Conservation (phyloP, 2,888 invertebrate species). For the Clepsis dumicolana region DNA sequence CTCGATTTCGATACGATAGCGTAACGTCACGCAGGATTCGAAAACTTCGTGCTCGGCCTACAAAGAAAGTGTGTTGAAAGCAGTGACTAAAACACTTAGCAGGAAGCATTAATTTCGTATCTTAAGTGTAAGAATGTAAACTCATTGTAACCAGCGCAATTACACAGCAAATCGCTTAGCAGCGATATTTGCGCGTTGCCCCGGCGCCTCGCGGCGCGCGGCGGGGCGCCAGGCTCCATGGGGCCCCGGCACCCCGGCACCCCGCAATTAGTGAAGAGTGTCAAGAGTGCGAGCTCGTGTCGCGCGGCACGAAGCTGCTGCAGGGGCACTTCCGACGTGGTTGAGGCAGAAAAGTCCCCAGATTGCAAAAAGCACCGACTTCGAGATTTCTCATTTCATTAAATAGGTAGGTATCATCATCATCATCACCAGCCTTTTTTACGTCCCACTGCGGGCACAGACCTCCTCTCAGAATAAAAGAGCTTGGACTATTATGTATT, state of each 20-base stretch:
- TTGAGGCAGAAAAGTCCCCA: not conserved
- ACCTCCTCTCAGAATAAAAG: too few species aligned
- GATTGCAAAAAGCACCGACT: too few species aligned
- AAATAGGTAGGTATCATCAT: too few species aligned
- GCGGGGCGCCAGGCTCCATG: not conserved
- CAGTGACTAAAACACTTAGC: too few species aligned
- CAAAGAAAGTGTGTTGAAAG: too few species aligned
- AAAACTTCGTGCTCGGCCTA: too few species aligned
- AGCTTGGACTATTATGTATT: too few species aligned
- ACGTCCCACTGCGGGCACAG: too few species aligned
- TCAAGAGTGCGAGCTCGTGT: constrained; percentile 13
- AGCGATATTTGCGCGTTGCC: not conserved
- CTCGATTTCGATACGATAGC: too few species aligned
- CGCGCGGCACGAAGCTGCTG: not conserved
- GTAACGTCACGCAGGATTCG: too few species aligned
- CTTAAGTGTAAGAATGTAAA: not conserved
- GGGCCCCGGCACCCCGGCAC: not conserved
- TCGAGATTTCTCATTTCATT: too few species aligned
- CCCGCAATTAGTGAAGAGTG: constrained; percentile 15
- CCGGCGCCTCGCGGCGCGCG: not conserved
- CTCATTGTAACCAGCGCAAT: not conserved
- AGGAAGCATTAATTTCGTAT: not conserved
- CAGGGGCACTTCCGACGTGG: not conserved
- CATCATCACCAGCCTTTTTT: too few species aligned
- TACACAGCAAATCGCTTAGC: constrained; percentile 14